Base-by-base conservation (phyloP, 2,888 invertebrate species). In the Rotaria sp. region DNA sequence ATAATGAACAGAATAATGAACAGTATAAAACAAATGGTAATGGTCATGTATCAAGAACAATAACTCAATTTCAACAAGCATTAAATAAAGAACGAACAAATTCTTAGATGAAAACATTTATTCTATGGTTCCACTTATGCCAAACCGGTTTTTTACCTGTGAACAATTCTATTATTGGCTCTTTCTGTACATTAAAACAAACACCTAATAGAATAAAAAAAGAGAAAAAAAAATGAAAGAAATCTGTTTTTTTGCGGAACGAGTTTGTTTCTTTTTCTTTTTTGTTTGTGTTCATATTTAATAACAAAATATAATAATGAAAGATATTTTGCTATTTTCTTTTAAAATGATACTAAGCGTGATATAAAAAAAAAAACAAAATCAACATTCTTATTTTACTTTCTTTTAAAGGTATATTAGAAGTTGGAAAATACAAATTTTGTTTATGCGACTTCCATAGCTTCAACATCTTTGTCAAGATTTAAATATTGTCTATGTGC, bases 71-170 rank as follows among this genome's bases (percentile, higher is more conserved):
- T 4, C 67, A 67, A 67, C 67, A 67, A 21, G 21, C 67, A 38
- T 35, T 67, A 18, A 35, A 5, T 21, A 67, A 67, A 67, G 67
- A 67, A 67, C 67, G 67, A 35, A 67, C 67, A 67, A 67, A 67
- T 67, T 67, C 67, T 30, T 67, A 67, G 30, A 59, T 26, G 3
- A 30, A 52, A 52, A 52, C 52, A 5, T 24, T 67, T 67, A 18
- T 67, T 35, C 35, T 67, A 67, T 18, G 35, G 38, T 67, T 67
- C 67, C 67, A 67, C 38, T 67, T 38, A 4, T 67, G 67, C 35
- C 35, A 67, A 67, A 67, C 67, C 67, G 67, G 67, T 67, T 67
- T 38, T 35, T 67, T 18, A 67, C 67, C 67, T 67, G 67, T 67
- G 67, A 67, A 67, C 35, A 67, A 67, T 67, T 67, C 67, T 67